Evolutionary conservation across 2,113 vertebrate species (phyloP), one percentile per base, ranked within the genome.

Genomic region (Bubalus kerabau): DNA sequence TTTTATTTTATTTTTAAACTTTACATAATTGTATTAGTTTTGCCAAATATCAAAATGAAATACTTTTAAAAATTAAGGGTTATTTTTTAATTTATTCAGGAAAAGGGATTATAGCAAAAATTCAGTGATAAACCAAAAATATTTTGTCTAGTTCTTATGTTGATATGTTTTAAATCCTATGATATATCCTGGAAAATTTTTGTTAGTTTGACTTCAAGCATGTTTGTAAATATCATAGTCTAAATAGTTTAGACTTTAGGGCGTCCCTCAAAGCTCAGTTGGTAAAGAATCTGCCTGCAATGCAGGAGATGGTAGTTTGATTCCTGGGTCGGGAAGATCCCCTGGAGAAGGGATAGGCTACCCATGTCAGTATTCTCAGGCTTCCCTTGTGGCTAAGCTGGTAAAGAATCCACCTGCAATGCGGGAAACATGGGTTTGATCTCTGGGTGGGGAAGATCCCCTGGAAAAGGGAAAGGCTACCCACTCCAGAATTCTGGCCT

Each of bases 161-260:
- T 92, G 64, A 12, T 46, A 74, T 90, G 24, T 90, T 94, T 87
- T 82, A 92, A 92, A 92, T 87, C 5, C 15, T 60, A 12, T 54
- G 32, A 36, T 43, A 86, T 14, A 60, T 36, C 36, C 36, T 88
- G 80, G 16, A 57, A 78, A 96, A 23, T 83, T 82, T 80, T 87
- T 91, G 48, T 43, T 96, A 81, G 50, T 74, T 60, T 90, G 96
- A 94, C 36, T 85, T 50, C n/a, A 74, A 85, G 17, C n/a, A 30
- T 54, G 67, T 83, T 95, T 94, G 24, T 92, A 96, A 90, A 82
- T 94, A 94, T 1, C 10, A n/a, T 54, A 67, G n/a, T 92, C 14
- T 84, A 92, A 86, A 87, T 87, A 94, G 62, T 90, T 94, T 84
- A 95, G 26, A 67, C 13, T 84, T 67, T 11, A 67, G 17, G 64